Evolutionary conservation across 53 echinoderm and acorn worm genomes (phyloP).

Genomic region (Luidia sarsii): DNA sequence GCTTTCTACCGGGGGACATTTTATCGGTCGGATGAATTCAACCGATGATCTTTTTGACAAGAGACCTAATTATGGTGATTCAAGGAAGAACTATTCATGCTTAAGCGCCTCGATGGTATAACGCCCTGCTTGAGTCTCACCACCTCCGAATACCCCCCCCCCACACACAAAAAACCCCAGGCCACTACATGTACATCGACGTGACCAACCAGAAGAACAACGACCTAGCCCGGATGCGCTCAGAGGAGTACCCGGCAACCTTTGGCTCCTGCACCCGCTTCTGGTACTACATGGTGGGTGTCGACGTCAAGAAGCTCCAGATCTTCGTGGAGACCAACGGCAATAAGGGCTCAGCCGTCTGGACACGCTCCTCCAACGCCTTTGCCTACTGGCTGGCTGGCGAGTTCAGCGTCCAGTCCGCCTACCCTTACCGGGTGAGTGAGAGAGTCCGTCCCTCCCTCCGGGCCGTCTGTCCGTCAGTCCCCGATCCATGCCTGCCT

Average conservation of each 20-base stretch:
- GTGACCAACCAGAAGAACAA: conserved; percentile 26
- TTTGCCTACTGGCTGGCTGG: conserved; percentile 52
- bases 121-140: too few relatives aligned
- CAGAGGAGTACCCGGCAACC: conserved; percentile 62
- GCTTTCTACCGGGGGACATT: too few relatives aligned
- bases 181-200: conserved; percentile 82
- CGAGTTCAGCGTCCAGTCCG: conserved; percentile 41
- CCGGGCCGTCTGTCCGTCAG: too few relatives aligned
- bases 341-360: conserved; percentile 36
- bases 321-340: conserved; percentile 56
- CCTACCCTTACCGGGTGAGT: conserved; percentile 58
- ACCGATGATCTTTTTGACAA: too few relatives aligned
- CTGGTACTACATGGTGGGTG: conserved; percentile 82
- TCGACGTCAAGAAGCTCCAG: conserved; percentile 49
- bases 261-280: conserved; percentile 74
- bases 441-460: too few relatives aligned
- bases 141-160: not conserved
- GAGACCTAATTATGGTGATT: too few relatives aligned
- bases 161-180: too few relatives aligned
- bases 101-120: too few relatives aligned
- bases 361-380: conserved; percentile 33
- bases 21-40: too few relatives aligned
- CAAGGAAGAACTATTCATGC: too few relatives aligned
- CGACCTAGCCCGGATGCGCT: conserved; percentile 62
- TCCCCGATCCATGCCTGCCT: too few relatives aligned